phyloP scores from a whole-genome alignment of 1,140 invertebrate genomes.

The Wiebesia pumilae region DNA sequence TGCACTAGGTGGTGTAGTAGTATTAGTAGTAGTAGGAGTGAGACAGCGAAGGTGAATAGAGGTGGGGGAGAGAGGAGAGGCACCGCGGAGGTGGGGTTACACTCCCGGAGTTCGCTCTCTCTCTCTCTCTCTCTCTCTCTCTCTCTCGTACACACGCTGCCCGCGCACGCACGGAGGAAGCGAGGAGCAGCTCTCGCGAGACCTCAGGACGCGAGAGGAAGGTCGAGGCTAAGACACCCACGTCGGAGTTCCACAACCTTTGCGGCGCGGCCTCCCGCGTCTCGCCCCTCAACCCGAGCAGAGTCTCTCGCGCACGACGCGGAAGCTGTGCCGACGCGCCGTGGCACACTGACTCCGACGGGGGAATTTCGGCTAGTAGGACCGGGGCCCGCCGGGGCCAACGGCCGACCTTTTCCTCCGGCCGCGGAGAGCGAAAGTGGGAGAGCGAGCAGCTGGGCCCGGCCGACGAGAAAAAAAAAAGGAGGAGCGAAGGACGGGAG shows the following conservation, averaged over 20 bases:
- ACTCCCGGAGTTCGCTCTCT: background rate
- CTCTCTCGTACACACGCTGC: background rate
- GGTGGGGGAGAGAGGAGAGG: background rate
- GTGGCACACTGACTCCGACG: conserved; percentile 37
- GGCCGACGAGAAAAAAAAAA: conserved; percentile 6
- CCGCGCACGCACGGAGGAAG: background rate
- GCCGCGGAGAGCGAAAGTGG: conserved; percentile 49
- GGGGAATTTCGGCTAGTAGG: conserved; percentile 50
- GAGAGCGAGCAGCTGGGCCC: conserved; percentile 45
- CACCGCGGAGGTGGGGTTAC: background rate
- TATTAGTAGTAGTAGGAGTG: background rate
- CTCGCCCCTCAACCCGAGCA: background rate
- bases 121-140: background rate
- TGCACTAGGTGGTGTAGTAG: background rate
- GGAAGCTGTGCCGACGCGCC: conserved; percentile 23
- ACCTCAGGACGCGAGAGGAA: conserved; percentile 57
- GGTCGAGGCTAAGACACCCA: conserved; percentile 64
- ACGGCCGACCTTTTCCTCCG: conserved; percentile 48
- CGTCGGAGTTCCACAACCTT: conserved; percentile 51
- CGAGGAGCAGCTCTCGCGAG: conserved; percentile 47
- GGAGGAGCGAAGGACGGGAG: background rate
- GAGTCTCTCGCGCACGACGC: conserved; percentile 21
- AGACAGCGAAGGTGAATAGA: background rate
- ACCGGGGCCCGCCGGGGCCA: conserved; percentile 43
- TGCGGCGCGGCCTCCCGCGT: background rate